Evolutionary conservation across 2,797 vertebrate genomes (phyloP), one percentile per base, ranked within the genome.

Genomic region (Echeneis naucrates): DNA sequence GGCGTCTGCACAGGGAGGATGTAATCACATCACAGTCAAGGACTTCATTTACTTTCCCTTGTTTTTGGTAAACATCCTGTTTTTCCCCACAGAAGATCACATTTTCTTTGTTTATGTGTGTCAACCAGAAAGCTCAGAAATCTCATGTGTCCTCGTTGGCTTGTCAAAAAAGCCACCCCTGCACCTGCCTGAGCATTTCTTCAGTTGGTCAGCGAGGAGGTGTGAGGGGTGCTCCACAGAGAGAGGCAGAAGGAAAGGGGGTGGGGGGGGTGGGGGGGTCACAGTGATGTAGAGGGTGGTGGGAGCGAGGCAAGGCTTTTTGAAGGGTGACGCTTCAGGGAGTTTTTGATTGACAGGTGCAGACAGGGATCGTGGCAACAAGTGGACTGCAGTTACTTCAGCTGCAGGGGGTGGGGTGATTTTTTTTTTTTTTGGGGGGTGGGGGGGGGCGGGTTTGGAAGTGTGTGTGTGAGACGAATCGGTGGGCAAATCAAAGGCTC

Each of bases 301-400:
- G 51, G 74, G 60, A 80, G 68, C 33, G 72, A 69, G 75, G 75
- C 14, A 26, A 57, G 44, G 75, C 55, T 44, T 52, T 59, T 59
- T 12, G 17, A 54, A 42, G 59, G 50, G 38, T 47, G 75, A 76
- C 30, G 72, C 83, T 81, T 79, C 62, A 3, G 81, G 52, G 70
- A 64, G 63, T 80, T 59, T 80, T 81, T 92, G 90, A 92, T 71
- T 91, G 93, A 91, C 92, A 87, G 84, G 88, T 91, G 92, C 82
- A 87, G 90, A 93, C 85, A 88, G 84, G 73, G 65, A 80, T 56
- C 52, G 70, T 67, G 56, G 92, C 86, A 91, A 94, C 92, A 92
- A 93, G 91, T 91, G 89, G 92, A 90, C 81, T 90, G 89, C 64
- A 87, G 90, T 93, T 92, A 89, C 90, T 87, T 88, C 86, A 87